Conservation (phyloP, 2,113 vertebrate species). For the Rhabdomys dilectus region DNA sequence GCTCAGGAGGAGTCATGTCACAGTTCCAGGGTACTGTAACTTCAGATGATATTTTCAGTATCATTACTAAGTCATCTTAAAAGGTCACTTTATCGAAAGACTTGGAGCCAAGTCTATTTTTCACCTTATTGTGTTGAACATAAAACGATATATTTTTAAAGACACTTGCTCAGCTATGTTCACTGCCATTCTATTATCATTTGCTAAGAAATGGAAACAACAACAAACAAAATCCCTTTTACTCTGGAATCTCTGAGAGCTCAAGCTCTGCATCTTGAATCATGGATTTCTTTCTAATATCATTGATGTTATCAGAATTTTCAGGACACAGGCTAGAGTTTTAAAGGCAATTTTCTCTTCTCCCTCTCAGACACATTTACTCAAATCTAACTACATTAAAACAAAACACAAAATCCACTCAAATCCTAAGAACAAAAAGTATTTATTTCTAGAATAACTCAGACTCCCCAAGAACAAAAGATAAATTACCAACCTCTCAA, state of each 20-base stretch:
- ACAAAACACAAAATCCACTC: constrained; percentile 17
- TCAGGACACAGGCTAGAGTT: background rate
- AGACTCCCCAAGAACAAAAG: background rate
- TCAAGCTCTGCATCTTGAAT: background rate
- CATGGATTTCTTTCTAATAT: background rate
- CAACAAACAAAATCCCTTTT: background rate
- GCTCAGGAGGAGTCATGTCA: background rate
- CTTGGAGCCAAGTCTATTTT: constrained; percentile 24
- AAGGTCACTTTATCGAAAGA: constrained; percentile 52
- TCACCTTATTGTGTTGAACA: constrained; percentile 43
- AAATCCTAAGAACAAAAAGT: background rate
- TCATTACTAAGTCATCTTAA: constrained; percentile 49
- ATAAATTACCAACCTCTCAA: background rate
- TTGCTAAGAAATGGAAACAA: background rate
- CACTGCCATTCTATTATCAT: background rate
- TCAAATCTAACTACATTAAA: constrained; percentile 5
- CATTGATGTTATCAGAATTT: background rate
- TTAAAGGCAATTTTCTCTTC: background rate
- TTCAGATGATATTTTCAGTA: constrained; percentile 59
- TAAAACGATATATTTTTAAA: constrained; percentile 38
- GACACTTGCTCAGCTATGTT: background rate
- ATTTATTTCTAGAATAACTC: background rate
- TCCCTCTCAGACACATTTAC: background rate
- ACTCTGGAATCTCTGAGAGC: background rate
- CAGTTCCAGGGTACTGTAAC: background rate